Evolutionary conservation across 2,113 vertebrate genomes (phyloP).

Genomic region (cat (Felis catus)): F.catus_Fca126_mat1.0 CM031415.1:80065501-80066000

Average conservation of each 20-base stretch:
- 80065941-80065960: background rate
- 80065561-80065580: background rate
- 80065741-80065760: background rate
- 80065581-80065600: background rate
- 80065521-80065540: background rate
- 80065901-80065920: no score
- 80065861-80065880: no score
- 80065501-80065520: background rate
- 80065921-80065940: no score
- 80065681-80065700: background rate
- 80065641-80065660: background rate
- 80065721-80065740: background rate
- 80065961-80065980: background rate
- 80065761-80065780: no score
- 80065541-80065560: background rate
- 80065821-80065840: no score
- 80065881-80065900: no score
- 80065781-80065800: no score
- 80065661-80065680: background rate
- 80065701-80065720: rapidly evolving
- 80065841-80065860: no score
- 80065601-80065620: background rate
- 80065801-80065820: no score
- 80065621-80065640: background rate
- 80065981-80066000: constrained; percentile 20